Conservation (phyloP, 2,888 invertebrate species). For the Chymomyza procnemis region DNA sequence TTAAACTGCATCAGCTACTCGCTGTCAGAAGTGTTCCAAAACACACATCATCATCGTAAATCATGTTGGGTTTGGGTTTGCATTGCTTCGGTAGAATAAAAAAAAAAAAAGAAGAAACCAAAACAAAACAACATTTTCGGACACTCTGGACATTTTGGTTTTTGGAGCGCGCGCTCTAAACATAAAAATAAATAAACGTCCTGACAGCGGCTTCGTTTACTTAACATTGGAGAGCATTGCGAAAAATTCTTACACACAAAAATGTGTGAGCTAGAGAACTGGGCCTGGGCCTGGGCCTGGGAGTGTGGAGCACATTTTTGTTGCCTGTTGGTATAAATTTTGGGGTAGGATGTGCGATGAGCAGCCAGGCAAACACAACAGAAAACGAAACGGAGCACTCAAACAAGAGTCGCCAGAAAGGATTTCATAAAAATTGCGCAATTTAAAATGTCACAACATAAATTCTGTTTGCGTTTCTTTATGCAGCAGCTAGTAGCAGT, state of each 20-base stretch:
- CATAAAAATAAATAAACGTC: conserved; percentile 76
- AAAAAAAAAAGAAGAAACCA: neutral
- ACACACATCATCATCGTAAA: conserved; percentile 71
- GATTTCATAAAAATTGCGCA: conserved; percentile 79
- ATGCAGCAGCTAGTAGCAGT: conserved; percentile 54
- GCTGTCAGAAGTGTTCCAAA: conserved; percentile 46
- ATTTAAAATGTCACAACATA: conserved; percentile 79
- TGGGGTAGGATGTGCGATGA: conserved; percentile 39
- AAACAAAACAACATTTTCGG: conserved; percentile 10
- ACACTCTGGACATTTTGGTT: conserved; percentile 33
- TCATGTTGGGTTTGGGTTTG: conserved; percentile 61
- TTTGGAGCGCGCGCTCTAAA: conserved; percentile 56
- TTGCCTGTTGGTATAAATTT: conserved; percentile 19
- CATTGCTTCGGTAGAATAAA: conserved; percentile 8
- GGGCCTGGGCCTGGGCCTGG: neutral
- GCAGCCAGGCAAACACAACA: conserved; percentile 33
- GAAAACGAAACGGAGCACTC: conserved; percentile 51
- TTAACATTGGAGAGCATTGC: conserved; percentile 22
- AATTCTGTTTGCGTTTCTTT: conserved; percentile 76
- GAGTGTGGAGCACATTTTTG: conserved; percentile 40
- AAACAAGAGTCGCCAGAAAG: conserved; percentile 62
- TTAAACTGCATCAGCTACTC: neutral
- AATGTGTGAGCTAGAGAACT: conserved; percentile 49
- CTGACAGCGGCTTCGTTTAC: conserved; percentile 70
- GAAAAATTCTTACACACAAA: conserved; percentile 45